phyloP scores from a whole-genome alignment of 2,797 vertebrate genomes.

The Betta splendens region DNA sequence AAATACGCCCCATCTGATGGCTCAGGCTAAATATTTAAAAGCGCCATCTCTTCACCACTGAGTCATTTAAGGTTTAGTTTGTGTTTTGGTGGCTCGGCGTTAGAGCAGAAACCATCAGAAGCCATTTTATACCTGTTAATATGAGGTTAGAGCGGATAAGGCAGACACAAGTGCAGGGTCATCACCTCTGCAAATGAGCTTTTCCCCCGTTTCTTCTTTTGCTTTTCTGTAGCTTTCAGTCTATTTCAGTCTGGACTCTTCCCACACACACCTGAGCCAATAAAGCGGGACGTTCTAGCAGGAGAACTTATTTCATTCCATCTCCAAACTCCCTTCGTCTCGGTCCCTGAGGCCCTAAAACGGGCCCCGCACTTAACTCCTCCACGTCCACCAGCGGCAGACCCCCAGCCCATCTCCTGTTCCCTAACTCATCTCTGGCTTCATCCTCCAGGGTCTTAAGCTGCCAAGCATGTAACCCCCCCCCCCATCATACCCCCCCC shows the following conservation, averaged over 20 bases:
- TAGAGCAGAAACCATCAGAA: no score
- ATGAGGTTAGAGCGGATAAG: no score
- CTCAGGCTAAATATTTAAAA: neutral
- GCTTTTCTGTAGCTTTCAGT: slow-evolving; percentile 11
- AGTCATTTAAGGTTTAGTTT: no score
- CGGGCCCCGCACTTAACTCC: slow-evolving; percentile 68
- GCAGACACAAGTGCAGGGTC: neutral
- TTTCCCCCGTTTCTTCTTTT: slow-evolving; percentile 1
- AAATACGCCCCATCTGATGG: neutral
- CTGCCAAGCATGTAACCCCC: slow-evolving; percentile 38
- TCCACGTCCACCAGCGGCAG: slow-evolving; percentile 40
- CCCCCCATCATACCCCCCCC: slow-evolving; percentile 24
- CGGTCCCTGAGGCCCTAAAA: slow-evolving; percentile 59
- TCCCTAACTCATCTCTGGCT: slow-evolving; percentile 51
- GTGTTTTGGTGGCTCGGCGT: no score
- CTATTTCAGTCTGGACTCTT: slow-evolving; percentile 60
- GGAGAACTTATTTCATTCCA: slow-evolving; percentile 76
- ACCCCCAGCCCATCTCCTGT: slow-evolving; percentile 36
- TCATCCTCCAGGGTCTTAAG: slow-evolving; percentile 40
- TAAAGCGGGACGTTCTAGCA: slow-evolving; percentile 72
- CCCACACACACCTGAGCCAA: slow-evolving; percentile 79
- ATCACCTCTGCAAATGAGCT: no score
- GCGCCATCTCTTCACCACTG: neutral
- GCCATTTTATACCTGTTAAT: neutral
- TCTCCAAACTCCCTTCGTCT: slow-evolving; percentile 25